Base-by-base conservation (phyloP, 2,888 invertebrate species). In the Acrocyrtus sp. region DNA sequence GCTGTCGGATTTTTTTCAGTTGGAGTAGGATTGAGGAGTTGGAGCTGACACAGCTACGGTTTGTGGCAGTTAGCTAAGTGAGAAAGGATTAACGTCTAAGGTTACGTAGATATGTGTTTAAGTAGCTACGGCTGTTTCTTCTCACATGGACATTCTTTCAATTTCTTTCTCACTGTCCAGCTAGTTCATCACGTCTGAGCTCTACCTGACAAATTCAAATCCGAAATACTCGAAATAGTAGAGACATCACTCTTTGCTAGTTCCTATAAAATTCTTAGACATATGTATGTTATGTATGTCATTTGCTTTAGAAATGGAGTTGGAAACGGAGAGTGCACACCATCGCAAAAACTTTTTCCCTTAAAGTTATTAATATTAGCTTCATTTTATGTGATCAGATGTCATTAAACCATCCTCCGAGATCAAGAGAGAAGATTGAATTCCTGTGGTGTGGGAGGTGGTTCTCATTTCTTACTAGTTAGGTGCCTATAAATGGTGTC, bases 51-150 rank as follows among this genome's bases (percentile, higher is more conserved):
- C 51, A 45, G 45, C 48, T 48, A 21, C 48, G 3, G 48, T 21
- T 48, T 45, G 65, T 56, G 65, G 56, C 65, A 65, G 54, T 65
- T 65, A 54, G 65, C 54, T 65, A 65, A 65, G 65, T 65, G 65
- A 65, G 56, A 65, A 65, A 56, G 56, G 54, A 65, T 65, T 65
- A 65, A 56, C 65, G 65, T 65, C 65, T 56, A 65, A 56, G 65
- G 65, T 65, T 65, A 45, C 65, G 29, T 47, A 56, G 22, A 34
- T 34, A 34, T 34, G 12, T 34, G 34, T 12, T 34, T 34, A 34
- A n/a, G n/a, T n/a, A n/a, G n/a, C n/a, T n/a, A n/a, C n/a, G 34
- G 12, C 34, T 34, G 34, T 34, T 34, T 34, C 34, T 8, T 34
- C 34, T 8, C 34, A 12, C n/a, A n/a, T n/a, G n/a, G n/a, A n/a